Evolutionary conservation across 2,888 invertebrate species (phyloP).

Genomic region (Ormyrus rosae): DNA sequence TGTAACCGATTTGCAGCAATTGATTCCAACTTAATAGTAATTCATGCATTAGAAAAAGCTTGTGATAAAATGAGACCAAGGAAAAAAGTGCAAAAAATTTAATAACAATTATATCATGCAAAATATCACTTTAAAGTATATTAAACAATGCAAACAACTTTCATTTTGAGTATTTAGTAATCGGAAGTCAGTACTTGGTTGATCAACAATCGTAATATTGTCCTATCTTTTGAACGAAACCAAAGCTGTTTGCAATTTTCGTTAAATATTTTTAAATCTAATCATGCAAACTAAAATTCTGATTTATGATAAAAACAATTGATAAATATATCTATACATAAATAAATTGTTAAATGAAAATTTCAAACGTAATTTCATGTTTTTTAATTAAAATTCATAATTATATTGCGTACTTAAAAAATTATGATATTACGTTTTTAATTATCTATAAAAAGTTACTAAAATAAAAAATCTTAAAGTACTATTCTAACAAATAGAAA

Average conservation of each 20-base stretch:
- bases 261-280: conserved; percentile 39
- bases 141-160: conserved; percentile 46
- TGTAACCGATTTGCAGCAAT: conserved; percentile 38
- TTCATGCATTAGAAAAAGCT: conserved; percentile 51
- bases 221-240: background rate
- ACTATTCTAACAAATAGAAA: conserved; percentile 58
- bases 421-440: conserved; percentile 52
- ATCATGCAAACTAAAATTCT: conserved; percentile 68
- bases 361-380: conserved; percentile 53
- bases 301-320: conserved; percentile 55
- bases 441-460: conserved; percentile 29
- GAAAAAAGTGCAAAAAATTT: conserved; percentile 50
- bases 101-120: conserved; percentile 49
- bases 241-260: conserved; percentile 40
- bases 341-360: conserved; percentile 49
- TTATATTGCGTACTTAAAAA: conserved; percentile 47
- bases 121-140: conserved; percentile 35
- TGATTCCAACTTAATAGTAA: conserved; percentile 42
- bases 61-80: conserved; percentile 48
- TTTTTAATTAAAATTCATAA: conserved; percentile 25
- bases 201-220: background rate
- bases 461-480: conserved; percentile 38
- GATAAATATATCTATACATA: conserved; percentile 55
- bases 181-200: background rate
- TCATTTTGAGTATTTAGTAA: conserved; percentile 17